Evolutionary conservation across 1,140 invertebrate species (phyloP), one percentile per base, ranked within the genome.

Genomic region (Ganaspis sp.): DNA sequence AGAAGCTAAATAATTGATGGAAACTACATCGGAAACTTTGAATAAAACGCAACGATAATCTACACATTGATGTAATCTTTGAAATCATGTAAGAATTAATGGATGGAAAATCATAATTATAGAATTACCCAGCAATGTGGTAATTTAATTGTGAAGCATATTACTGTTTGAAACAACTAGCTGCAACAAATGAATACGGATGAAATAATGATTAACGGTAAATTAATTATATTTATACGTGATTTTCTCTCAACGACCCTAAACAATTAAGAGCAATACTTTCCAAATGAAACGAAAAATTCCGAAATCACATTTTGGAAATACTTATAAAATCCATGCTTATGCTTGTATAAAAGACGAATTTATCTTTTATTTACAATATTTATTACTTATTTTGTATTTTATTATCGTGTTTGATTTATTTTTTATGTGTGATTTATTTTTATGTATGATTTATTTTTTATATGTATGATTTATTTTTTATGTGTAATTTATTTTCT

Each of bases 151-250:
- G 26, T 34, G 1, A 64, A 34, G 58, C 26, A 64, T 49, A 17
- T 29, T 26, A 8, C 54, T 64, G 53, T 54, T 17, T 54, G 21
- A 11, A 23, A 54, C 12, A 23, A 53, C 53, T 54, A 23, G 53
- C 21, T 64, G 54, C 54, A 64, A 64, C 54, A 26, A 64, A 26
- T 23, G 54, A 64, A 64, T 26, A 64, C 11, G 21, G 54, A 64
- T 64, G 23, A 29, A 64, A 29, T 64, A 26, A 64, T 29, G 12
- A 64, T 64, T 64, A 64, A 15, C 23, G 58, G 58, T 29, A 64
- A 64, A 23, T 70, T 70, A 70, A 58, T 73, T 77, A 72, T 53
- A 73, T 71, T 78, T n/a, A 72, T 72, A 74, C 73, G 70, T 78
- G 73, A 71, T 70, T 64, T 64, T 12, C 58, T 29, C 23, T 64